phyloP scores from a whole-genome alignment of 2,797 vertebrate species.

The Takifugu ocellatus region DNA sequence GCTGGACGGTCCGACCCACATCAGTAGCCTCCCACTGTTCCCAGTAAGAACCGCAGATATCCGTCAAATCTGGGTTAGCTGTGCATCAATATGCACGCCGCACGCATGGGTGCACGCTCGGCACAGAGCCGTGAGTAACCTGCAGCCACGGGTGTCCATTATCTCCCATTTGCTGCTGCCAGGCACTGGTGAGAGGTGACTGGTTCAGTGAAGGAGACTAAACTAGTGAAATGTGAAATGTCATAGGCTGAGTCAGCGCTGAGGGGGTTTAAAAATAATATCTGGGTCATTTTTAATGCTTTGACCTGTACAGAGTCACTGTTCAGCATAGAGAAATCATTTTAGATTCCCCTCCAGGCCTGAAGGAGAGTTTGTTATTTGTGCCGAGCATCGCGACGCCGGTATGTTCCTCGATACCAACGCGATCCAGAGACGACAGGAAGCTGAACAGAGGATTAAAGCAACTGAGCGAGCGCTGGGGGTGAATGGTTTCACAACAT shows the following conservation, averaged over 20 bases:
- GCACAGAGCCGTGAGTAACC: conserved; percentile 11
- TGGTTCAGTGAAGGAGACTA: conserved; percentile 20
- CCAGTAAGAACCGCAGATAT: conserved; percentile 17
- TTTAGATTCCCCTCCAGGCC: background rate
- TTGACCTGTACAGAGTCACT: background rate
- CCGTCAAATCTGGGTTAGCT: conserved; percentile 33
- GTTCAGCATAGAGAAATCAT: too few species aligned
- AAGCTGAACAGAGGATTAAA: too few species aligned
- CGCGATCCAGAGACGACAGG: conserved; percentile 11
- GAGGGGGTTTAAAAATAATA: conserved; percentile 4
- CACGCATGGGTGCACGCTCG: conserved; percentile 17
- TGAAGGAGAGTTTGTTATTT: conserved; percentile 19
- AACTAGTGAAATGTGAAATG: background rate
- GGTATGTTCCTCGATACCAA: conserved; percentile 32
- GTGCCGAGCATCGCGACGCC: conserved; percentile 30
- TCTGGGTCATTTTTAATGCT: conserved; percentile 17
- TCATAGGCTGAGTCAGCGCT: conserved; percentile 16
- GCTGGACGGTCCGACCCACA: conserved; percentile 44
- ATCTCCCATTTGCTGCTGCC: conserved; percentile 19
- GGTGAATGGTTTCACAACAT: too few species aligned
- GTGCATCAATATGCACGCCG: conserved; percentile 17
- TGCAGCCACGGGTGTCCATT: conserved; percentile 24
- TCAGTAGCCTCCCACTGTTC: conserved; percentile 26
- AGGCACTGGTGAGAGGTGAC: conserved; percentile 19
- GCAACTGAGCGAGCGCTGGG: too few species aligned